Evolutionary conservation across 2,888 invertebrate genomes (phyloP), one percentile per base, ranked within the genome.

Genomic region (Tanytarsus gracilentus): DNA sequence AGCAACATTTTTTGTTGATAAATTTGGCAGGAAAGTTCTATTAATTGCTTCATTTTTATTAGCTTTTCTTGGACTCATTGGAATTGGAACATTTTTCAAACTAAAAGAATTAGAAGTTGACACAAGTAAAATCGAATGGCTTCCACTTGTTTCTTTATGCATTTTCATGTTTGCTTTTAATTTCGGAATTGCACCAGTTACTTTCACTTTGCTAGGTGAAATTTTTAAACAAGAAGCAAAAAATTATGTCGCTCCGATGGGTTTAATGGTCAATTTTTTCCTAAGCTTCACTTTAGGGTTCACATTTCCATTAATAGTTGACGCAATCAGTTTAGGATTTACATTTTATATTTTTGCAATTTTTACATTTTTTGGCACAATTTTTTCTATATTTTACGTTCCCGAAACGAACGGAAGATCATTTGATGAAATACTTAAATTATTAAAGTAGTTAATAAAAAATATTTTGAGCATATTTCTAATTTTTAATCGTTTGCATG

Each of bases 131-230:
- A 75, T 86, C 6, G 76, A 77, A 0, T 87, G 85, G 81, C 67
- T 89, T 51, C 88, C 88, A 0, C 69, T 89, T 1, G 63, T 80
- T 0, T 79, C 83, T 25, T 70, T 88, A 1, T 83, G 85, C 21
- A 63, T 84, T 4, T 89, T 85, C 70, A 81, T 88, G 9, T 70
- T 85, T n/a, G 79, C 84, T 1, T 89, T 87, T 72, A 84, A 86
- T 0, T 66, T 88, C 14, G 88, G 88, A 44, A 83, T 84, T 66
- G 89, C 88, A 0, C 89, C 89, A 0, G 84, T 89, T 30, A 88
- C 89, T 0, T 89, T 88, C 88, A 80, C 88, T 78, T 83, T 61
- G 3, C 74, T 82, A 65, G 79, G 86, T 0, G 89, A 89, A 69
- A 75, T 89, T 25, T 84, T 89, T 69, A 77, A 85, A 26, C 76